These are phyloP conservation scores for Thysanoteuthis rhombus DNA, from an alignment of 2,888 invertebrate genomes.

Conservation along the genomic window DNA sequence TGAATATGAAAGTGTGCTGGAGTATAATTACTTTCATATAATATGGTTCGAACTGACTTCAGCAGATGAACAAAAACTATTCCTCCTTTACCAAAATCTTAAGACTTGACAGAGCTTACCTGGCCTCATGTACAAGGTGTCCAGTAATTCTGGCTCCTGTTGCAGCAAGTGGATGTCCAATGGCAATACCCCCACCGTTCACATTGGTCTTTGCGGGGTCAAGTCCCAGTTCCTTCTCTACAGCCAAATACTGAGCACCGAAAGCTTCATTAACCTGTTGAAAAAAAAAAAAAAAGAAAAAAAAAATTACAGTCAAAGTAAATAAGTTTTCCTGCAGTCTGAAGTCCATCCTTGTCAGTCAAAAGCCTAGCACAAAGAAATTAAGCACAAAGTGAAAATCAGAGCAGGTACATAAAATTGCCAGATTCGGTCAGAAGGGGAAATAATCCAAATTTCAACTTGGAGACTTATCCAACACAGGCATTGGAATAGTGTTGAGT, in stretches of 20 bases:
- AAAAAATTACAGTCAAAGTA: neutral
- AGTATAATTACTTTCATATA: too few species aligned
- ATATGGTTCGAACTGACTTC: too few species aligned
- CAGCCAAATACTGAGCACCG: conserved; percentile 91
- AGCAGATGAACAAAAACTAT: too few species aligned
- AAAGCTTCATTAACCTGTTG: conserved; percentile 96
- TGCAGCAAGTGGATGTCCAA: conserved; percentile 97
- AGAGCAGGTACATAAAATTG: too few species aligned
- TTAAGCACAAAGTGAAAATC: too few species aligned
- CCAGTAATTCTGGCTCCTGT: conserved; percentile 91
- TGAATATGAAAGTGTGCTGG: too few species aligned
- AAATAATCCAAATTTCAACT: too few species aligned
- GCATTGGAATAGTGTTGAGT: too few species aligned
- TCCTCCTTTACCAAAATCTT: too few species aligned
- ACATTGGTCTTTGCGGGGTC: conserved; percentile 90
- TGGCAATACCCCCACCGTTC: conserved; percentile 94
- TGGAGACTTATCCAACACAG: too few species aligned
- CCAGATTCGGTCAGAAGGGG: too few species aligned
- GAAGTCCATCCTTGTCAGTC: neutral
- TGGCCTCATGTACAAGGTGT: conserved; percentile 90
- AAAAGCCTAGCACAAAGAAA: too few species aligned
- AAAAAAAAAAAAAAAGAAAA: neutral
- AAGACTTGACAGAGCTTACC: conserved; percentile 70
- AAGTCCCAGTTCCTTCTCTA: conserved; percentile 86
- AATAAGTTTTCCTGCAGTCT: neutral